phyloP scores from a whole-genome alignment of 2,113 vertebrate genomes.

The Parus major region DNA sequence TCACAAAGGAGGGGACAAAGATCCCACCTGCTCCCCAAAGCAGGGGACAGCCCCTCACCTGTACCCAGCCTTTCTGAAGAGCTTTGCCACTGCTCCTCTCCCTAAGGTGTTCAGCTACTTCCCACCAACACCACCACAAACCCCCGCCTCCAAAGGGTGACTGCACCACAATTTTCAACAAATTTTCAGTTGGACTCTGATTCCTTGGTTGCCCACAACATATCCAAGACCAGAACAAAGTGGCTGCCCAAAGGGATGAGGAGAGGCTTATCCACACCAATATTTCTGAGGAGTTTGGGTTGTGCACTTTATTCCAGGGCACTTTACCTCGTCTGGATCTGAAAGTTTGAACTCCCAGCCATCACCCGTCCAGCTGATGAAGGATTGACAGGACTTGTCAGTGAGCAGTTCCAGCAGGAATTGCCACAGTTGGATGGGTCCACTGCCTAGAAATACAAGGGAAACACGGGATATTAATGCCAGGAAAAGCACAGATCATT shows the following conservation, averaged over 20 bases:
- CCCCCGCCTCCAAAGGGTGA: not conserved
- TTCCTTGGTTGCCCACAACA: not conserved
- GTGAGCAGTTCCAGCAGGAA: slow-evolving; percentile 97
- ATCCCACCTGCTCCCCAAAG: not conserved
- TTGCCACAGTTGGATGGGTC: slow-evolving; percentile 99
- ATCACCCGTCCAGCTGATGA: slow-evolving; percentile 99
- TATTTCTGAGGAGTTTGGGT: not conserved
- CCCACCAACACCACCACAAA: not conserved
- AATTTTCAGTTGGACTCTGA: not conserved
- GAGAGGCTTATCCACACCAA: not conserved
- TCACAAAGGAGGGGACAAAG: not conserved
- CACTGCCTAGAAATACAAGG: slow-evolving; percentile 85
- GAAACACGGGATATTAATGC: not conserved
- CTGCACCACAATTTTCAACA: not conserved
- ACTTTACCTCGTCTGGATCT: slow-evolving; percentile 95
- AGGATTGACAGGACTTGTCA: slow-evolving; percentile 98
- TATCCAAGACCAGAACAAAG: not conserved
- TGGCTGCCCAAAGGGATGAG: not conserved
- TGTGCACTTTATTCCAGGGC: not conserved
- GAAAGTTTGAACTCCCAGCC: slow-evolving; percentile 99
- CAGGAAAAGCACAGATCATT: not conserved
- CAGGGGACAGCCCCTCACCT: not conserved
- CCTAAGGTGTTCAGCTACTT: not conserved
- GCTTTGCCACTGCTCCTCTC: not conserved
- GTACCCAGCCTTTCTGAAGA: not conserved